A percentile compares a stretch with the other conserved stretches of the same genome.
Evolutionary conservation across 35 echinoderm and acorn worm genomes (phyloP).

Genomic region (Apostichopus parvimensis): DNA sequence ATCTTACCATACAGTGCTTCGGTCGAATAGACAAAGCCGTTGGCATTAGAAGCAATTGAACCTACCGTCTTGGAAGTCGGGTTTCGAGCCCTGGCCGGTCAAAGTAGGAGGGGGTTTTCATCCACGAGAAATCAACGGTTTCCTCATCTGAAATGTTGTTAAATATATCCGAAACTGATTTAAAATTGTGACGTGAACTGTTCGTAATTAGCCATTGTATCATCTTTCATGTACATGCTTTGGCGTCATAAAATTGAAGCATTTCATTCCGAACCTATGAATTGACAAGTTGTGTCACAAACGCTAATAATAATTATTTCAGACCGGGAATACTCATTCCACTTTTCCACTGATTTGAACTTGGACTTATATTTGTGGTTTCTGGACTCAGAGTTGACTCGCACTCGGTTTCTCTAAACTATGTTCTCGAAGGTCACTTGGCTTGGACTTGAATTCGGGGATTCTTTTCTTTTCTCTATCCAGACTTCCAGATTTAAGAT

Average conservation of each 20-base stretch:
- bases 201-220: not conserved
- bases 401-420: too few species aligned
- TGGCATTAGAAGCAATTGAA: not conserved
- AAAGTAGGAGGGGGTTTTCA: not conserved
- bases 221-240: not conserved
- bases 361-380: too few species aligned
- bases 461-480: not conserved
- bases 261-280: too few species aligned
- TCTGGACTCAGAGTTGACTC: too few species aligned
- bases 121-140: too few species aligned
- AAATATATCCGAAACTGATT: not conserved
- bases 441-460: not conserved
- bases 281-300: too few species aligned
- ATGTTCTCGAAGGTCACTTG: too few species aligned
- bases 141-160: not conserved
- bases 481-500: constrained; percentile 22
- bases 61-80: not conserved
- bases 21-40: not conserved
- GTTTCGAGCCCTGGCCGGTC: not conserved
- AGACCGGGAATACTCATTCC: too few species aligned
- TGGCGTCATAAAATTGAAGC: not conserved
- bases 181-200: not conserved
- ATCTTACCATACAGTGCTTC: not conserved
- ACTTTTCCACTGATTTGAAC: too few species aligned
- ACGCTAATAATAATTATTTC: too few species aligned